Evolutionary conservation across 2,113 vertebrate species (phyloP).

Genomic region (Rhabdomys dilectus): DNA sequence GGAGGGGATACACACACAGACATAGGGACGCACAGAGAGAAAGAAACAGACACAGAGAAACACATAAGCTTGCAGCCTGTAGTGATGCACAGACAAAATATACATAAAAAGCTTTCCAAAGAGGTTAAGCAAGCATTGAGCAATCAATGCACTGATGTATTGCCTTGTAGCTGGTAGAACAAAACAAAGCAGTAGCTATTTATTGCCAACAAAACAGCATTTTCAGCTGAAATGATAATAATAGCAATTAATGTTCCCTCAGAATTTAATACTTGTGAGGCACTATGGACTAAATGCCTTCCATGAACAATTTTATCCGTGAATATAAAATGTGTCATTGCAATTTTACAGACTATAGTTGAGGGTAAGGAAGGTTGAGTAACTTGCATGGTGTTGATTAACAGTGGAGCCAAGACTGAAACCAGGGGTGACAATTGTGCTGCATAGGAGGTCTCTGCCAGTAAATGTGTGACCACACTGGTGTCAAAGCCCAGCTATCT

Average conservation of each 20-base stretch:
- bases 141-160: background rate
- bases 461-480: background rate
- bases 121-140: conserved; percentile 25
- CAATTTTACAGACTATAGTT: background rate
- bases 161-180: background rate
- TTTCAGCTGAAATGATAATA: conserved; percentile 39
- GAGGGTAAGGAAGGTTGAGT: background rate
- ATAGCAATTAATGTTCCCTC: background rate
- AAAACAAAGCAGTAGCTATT: conserved; percentile 5
- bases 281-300: background rate
- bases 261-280: conserved; percentile 30
- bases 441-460: rapidly evolving
- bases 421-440: background rate
- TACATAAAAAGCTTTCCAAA: conserved; percentile 5
- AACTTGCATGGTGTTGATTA: background rate
- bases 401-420: background rate
- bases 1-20: background rate
- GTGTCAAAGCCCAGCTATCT: background rate
- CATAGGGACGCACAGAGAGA: background rate
- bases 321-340: background rate
- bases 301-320: background rate
- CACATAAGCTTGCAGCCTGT: background rate
- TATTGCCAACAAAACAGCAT: conserved; percentile 21
- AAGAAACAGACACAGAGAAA: background rate
- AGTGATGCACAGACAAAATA: background rate